Base-by-base conservation (phyloP, 2,888 invertebrate species). In the Tuta absoluta region DNA sequence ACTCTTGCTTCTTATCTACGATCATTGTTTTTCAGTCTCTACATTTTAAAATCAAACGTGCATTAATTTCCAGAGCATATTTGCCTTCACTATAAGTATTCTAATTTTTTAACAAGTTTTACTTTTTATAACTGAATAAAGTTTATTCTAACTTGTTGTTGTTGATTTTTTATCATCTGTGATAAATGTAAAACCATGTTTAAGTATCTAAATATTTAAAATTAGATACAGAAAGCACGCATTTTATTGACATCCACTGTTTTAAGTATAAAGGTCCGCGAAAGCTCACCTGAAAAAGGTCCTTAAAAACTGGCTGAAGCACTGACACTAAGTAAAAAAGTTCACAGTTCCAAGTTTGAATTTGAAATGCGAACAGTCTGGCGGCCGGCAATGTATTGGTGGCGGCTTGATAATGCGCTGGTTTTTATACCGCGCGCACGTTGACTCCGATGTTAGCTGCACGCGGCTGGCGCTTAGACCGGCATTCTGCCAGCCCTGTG, bases 371-470 rank as follows among this genome's bases (percentile, higher is more conserved):
- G 86, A 78, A 76, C 88, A 85, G 79, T 81, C 78, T 81, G 88
- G 85, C 87, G 77, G 86, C 77, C 84, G 81, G 85, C 86, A 82
- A 87, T 85, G 86, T 87, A 91, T 89, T 91, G 89, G 84, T 82
- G 78, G 78, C 77, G 74, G 81, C 76, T 74, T 84, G 86, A 85
- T 85, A 85, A 82, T 77, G 80, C 75, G 73, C 75, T 76, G 76
- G 81, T 79, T 89, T 91, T 85, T 91, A 91, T 91, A 91, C 78
- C 74, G 71, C 69, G 76, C 80, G 78, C 79, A 75, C 79, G 78
- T 79, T 81, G 81, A 74, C 82, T 77, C 75, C 79, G 73, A 75
- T 81, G 81, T 17, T n/a, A 1, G 45, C 45, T 33, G 33, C 84
- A 84, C 78, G 79, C 74, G 75, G 77, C 75, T 82, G 76, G 78